phyloP scores from a whole-genome alignment of 2,113 vertebrate genomes.

The Toxotes chatareus region DNA sequence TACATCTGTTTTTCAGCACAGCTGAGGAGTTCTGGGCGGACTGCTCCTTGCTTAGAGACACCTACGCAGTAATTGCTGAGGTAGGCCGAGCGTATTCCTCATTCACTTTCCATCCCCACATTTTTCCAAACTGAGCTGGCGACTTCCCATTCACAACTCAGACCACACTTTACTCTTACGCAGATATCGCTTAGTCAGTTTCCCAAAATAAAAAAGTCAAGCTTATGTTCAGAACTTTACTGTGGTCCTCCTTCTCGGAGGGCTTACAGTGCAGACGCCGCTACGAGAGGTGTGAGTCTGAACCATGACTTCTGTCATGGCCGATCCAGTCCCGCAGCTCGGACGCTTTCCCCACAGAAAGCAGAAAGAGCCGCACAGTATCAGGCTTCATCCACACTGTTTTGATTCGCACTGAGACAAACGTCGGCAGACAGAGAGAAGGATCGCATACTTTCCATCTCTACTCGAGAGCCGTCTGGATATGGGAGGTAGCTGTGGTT shows the following conservation, averaged over 20 bases:
- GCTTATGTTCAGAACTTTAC: neutral
- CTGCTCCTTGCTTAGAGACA: constrained; percentile 18
- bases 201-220: neutral
- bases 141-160: neutral
- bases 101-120: constrained; percentile 59
- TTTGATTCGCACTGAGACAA: constrained; percentile 16
- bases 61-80: constrained; percentile 34
- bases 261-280: neutral
- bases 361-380: neutral
- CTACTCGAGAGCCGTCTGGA: constrained; percentile 35
- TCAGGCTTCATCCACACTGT: neutral
- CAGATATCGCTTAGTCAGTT: neutral
- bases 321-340: neutral
- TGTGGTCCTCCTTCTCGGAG: neutral
- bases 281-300: neutral
- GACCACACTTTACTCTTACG: constrained; percentile 6
- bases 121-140: constrained; percentile 55
- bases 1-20: constrained; percentile 2
- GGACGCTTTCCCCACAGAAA: neutral
- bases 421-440: constrained; percentile 9
- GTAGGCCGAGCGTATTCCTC: neutral
- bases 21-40: neutral
- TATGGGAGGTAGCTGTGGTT: constrained; percentile 58
- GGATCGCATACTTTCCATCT: constrained; percentile 63
- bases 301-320: neutral